phyloP scores from a whole-genome alignment of 2,113 vertebrate genomes.

The Rhinolophus ferrumequinum region DNA sequence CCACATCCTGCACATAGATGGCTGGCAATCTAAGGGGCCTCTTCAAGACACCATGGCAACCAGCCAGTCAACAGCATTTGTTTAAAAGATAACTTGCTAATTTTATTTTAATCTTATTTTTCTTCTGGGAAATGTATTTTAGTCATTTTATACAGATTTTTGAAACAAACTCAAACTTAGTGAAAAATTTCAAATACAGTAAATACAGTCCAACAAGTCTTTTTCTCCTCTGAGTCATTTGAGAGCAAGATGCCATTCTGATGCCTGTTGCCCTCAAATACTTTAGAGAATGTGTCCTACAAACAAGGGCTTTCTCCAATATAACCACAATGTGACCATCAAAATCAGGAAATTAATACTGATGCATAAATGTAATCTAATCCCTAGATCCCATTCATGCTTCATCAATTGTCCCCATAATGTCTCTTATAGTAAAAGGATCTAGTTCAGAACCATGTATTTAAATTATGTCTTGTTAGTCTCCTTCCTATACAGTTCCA shows the following conservation, averaged over 20 bases:
- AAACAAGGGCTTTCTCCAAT: background rate
- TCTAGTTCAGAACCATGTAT: background rate
- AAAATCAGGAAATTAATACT: background rate
- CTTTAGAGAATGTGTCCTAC: background rate
- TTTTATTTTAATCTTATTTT: slow-evolving; percentile 42
- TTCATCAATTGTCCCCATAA: background rate
- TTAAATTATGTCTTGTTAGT: background rate
- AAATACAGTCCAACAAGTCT: background rate
- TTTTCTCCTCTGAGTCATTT: background rate
- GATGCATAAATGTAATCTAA: background rate
- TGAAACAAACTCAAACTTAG: background rate
- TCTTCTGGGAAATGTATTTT: background rate
- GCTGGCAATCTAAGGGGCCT: background rate
- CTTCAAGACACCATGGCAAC: background rate
- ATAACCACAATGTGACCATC: background rate
- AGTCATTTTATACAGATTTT: background rate
- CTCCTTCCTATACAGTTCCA: background rate
- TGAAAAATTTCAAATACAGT: background rate
- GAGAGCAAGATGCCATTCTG: background rate
- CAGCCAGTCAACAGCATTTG: background rate
- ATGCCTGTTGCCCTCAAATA: background rate
- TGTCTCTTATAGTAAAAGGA: background rate
- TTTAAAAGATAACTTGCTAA: background rate
- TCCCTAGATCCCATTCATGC: background rate
- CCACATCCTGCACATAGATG: background rate